A percentile compares a stretch with the other conserved stretches of the same genome.
phyloP scores from a whole-genome alignment of 2,888 invertebrate genomes.

The Deilephila elpenor region DNA sequence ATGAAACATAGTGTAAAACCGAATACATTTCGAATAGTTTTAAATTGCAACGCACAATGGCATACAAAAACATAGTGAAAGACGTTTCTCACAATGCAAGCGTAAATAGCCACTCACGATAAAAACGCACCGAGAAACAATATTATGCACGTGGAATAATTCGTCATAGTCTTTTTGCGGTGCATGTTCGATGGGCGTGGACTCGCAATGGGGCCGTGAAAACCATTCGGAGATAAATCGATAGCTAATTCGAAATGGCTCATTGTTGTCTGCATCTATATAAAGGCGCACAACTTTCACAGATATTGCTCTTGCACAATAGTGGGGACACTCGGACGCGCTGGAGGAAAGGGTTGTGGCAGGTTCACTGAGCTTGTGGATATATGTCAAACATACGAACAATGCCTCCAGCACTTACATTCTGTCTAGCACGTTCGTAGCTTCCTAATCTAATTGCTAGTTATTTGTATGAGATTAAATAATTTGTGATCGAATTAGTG shows the following conservation, averaged over 20 bases:
- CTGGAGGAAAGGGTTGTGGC: conserved; percentile 37
- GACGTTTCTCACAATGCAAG: conserved; percentile 16
- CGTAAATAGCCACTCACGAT: conserved; percentile 18
- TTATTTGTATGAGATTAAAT: too few relatives aligned
- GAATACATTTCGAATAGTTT: neutral
- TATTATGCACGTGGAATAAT: conserved; percentile 36
- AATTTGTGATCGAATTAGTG: too few relatives aligned
- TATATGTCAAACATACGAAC: neutral
- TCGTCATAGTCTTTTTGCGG: conserved; percentile 49
- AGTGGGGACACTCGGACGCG: conserved; percentile 49
- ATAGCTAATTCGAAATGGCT: conserved; percentile 80
- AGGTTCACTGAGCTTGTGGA: neutral
- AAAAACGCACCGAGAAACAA: conserved; percentile 25
- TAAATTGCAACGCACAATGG: conserved; percentile 7
- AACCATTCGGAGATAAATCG: conserved; percentile 78
- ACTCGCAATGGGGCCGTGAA: conserved; percentile 60
- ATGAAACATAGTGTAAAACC: neutral
- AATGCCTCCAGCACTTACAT: neutral
- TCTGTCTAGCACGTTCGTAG: too few relatives aligned
- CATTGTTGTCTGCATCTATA: conserved; percentile 79
- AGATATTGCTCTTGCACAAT: conserved; percentile 72
- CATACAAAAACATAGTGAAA: conserved; percentile 3
- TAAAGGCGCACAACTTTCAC: conserved; percentile 79
- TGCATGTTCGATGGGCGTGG: conserved; percentile 55
- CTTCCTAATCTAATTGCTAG: too few relatives aligned